These are phyloP conservation scores for Bombus sylvicola DNA, from an alignment of 1,140 invertebrate genomes.

Conservation along the genomic window DNA sequence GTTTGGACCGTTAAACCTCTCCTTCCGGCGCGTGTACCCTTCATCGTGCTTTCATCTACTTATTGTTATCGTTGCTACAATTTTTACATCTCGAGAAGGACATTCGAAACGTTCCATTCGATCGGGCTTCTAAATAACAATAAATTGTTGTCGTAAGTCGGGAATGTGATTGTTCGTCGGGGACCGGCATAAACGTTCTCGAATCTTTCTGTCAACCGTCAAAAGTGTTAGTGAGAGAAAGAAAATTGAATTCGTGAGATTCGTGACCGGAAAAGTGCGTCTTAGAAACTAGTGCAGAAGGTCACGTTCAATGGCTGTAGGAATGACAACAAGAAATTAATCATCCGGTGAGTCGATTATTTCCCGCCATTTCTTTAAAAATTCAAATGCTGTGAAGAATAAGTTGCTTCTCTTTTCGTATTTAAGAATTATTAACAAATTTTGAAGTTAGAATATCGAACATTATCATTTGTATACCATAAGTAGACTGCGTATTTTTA, in stretches of 20 bases:
- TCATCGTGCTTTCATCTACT: neutral
- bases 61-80: neutral
- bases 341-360: constrained; percentile 38
- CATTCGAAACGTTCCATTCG: too few species aligned
- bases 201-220: neutral
- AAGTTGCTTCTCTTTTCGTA: neutral
- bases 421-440: neutral
- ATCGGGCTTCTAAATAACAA: neutral
- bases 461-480: neutral
- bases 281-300: neutral
- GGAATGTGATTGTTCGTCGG: neutral
- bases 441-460: neutral
- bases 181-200: neutral
- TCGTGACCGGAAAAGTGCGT: neutral
- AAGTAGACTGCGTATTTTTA: too few species aligned
- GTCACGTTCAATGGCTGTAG: neutral
- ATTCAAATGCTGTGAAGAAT: neutral
- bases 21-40: neutral
- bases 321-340: constrained; percentile 49
- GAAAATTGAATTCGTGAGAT: neutral
- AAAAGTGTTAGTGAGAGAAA: constrained; percentile 23
- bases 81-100: neutral
- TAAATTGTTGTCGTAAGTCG: neutral
- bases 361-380: neutral
- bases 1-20: constrained; percentile 3